phyloP scores from a whole-genome alignment of 1,140 invertebrate genomes.

The Aphidius ervi region DNA sequence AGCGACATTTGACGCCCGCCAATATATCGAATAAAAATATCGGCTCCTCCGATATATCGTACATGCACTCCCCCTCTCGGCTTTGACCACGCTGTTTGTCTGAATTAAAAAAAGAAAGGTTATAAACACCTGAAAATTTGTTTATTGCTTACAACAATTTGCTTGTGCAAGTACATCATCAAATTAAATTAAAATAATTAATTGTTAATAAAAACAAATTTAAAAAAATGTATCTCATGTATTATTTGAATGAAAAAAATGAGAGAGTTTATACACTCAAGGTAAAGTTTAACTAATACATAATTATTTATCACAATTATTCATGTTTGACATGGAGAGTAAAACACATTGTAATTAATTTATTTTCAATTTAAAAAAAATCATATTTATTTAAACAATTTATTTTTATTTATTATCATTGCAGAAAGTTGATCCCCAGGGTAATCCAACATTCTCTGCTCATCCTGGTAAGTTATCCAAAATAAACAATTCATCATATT shows the following conservation, averaged over 20 bases:
- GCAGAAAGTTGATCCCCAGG: conserved; percentile 70
- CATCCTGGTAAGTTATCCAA: conserved; percentile 68
- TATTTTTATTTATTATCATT: conserved; percentile 38
- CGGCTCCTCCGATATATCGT: too few species aligned
- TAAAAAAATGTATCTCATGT: conserved; percentile 70
- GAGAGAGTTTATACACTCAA: conserved; percentile 70
- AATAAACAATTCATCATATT: background rate
- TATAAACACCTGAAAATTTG: too few species aligned
- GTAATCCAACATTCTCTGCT: conserved; percentile 78
- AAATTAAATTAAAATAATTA: background rate
- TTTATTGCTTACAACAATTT: too few species aligned
- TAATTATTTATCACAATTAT: conserved; percentile 11
- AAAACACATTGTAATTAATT: conserved; percentile 6
- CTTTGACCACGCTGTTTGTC: too few species aligned
- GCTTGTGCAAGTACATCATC: too few species aligned
- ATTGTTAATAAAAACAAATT: conserved; percentile 4
- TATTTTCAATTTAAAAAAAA: conserved; percentile 3
- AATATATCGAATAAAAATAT: too few species aligned
- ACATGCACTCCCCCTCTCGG: too few species aligned
- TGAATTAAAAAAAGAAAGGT: too few species aligned
- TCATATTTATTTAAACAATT: conserved; percentile 15
- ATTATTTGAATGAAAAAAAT: conserved; percentile 66
- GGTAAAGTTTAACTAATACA: conserved; percentile 47
- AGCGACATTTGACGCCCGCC: too few species aligned
- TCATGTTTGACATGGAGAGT: background rate